Evolutionary conservation across 2,888 invertebrate species (phyloP), one percentile per base, ranked within the genome.

Genomic region (Spilosoma lubricipeda): DNA sequence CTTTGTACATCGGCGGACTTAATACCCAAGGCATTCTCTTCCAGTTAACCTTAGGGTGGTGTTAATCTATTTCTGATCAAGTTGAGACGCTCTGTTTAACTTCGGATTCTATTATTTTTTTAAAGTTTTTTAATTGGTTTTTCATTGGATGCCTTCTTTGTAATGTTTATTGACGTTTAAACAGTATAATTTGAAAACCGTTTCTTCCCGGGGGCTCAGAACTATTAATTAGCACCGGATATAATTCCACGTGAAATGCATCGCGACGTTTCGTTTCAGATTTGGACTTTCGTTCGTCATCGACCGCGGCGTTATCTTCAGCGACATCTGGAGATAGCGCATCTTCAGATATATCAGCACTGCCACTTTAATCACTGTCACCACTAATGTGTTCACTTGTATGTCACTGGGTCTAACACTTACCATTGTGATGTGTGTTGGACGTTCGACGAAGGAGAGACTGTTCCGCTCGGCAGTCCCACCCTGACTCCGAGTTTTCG

Each of bases 401-500:
- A n/a, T 76, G 75, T 78, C 84, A 84, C 81, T 80, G 83, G 87
- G 88, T 88, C 85, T 86, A 81, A 71, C 85, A 94, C 95, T 95
- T 93, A 95, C 95, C 95, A 95, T 95, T 94, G 90, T 94, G 91
- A 89, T 93, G 89, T 93, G 88, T 92, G 87, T 91, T 93, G 92
- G 93, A 91, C 91, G 91, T 91, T 91, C 93, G 93, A 94, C 92
- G 94, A 93, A 93, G 93, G 93, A 94, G 93, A 91, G 95, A 95
- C 95, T 94, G 94, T 90, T 91, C 91, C 92, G 93, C 88, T 93
- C 93, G 93, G 93, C 92, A 94, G 95, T 95, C 94, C 93, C 94
- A 93, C 94, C 95, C 95, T 93, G 94, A 95, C 95, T 95, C 94
- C 92, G 93, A 93, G 90, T 80, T 88, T 82, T 87, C 86, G 90